Evolutionary conservation across 2,113 vertebrate species (phyloP), one percentile per base, ranked within the genome.

Genomic region (Datnioides undecimradiatus): DNA sequence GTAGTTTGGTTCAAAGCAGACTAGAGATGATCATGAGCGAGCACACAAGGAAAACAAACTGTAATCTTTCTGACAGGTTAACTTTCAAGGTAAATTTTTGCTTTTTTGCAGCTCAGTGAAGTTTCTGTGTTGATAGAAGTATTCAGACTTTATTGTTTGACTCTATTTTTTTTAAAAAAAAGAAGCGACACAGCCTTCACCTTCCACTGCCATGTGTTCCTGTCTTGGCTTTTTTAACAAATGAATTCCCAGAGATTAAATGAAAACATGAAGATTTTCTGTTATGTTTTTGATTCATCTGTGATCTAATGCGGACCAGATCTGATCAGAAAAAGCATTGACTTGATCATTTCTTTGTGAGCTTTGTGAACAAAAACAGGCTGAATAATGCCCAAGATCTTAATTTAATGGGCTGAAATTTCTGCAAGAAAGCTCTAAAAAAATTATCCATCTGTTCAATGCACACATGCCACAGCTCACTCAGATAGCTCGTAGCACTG

Each of bases 391-490:
- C 67, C 81, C 76, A 81, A 85, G 81, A 79, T 93, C 82, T 75
- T 64, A 80, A 66, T 90, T 94, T 93, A 94, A 93, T 95, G 83
- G 84, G 85, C 82, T 88, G 78, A 84, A 88, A 93, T 94, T 92
- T 94, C 89, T 92, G 87, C 90, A 91, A 93, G 89, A 94, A 90
- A 93, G 88, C 85, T 93, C 75, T 85, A 90, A 93, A 91, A 93
- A 92, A 88, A 90, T 71, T 46, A 93, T 72, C 94, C 94, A 95
- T 95, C 93, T 95, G 93, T 92, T 93, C 92, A 91, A 59, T 91
- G 91, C 87, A 81, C 85, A 92, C 93, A 93, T 89, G 90, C 89
- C 87, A 84, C 78, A n/a, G 90, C 90, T 92, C 92, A 74, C 88
- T 79, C 87, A 14, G 92, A 92, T 93, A 81, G 94, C 95, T 95